Percentiles rank a stretch among this genome's conserved stretches.
Conservation (phyloP, 2,888 invertebrate genomes). For the Sarcophaga subvicina region DNA sequence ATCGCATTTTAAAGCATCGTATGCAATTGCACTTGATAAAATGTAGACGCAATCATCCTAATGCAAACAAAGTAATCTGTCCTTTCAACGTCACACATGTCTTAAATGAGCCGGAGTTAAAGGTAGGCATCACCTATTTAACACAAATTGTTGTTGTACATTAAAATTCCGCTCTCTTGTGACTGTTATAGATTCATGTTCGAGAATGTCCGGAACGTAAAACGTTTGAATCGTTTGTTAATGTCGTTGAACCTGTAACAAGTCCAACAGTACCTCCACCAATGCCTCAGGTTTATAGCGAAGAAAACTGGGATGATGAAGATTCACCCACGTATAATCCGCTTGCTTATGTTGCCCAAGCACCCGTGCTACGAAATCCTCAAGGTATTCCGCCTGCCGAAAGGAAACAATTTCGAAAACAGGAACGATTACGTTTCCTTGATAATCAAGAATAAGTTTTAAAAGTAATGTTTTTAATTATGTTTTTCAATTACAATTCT, state of each 20-base stretch:
- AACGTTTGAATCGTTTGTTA: slow-evolving; percentile 67
- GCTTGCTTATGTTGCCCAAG: slow-evolving; percentile 63
- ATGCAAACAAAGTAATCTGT: slow-evolving; percentile 61
- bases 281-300: slow-evolving; percentile 56
- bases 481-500: too few species aligned
- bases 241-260: slow-evolving; percentile 35
- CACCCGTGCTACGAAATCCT: slow-evolving; percentile 70
- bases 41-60: slow-evolving; percentile 61
- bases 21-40: slow-evolving; percentile 68
- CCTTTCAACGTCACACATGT: slow-evolving; percentile 71
- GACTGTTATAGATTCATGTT: slow-evolving; percentile 70
- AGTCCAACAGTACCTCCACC: slow-evolving; percentile 50
- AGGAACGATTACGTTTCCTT: slow-evolving; percentile 70
- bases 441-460: slow-evolving; percentile 12
- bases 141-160: background rate
- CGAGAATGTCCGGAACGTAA: slow-evolving; percentile 68
- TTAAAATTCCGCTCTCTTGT: background rate
- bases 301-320: slow-evolving; percentile 72
- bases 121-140: slow-evolving; percentile 46
- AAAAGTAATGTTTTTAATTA: background rate
- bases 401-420: slow-evolving; percentile 70
- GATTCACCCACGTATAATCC: slow-evolving; percentile 72
- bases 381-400: slow-evolving; percentile 70
- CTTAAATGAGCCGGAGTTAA: slow-evolving; percentile 64
- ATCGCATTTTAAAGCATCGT: slow-evolving; percentile 65